These are phyloP conservation scores for Spinus pinus DNA, from an alignment of 2,797 vertebrate genomes.

Conservation along the genomic window DNA sequence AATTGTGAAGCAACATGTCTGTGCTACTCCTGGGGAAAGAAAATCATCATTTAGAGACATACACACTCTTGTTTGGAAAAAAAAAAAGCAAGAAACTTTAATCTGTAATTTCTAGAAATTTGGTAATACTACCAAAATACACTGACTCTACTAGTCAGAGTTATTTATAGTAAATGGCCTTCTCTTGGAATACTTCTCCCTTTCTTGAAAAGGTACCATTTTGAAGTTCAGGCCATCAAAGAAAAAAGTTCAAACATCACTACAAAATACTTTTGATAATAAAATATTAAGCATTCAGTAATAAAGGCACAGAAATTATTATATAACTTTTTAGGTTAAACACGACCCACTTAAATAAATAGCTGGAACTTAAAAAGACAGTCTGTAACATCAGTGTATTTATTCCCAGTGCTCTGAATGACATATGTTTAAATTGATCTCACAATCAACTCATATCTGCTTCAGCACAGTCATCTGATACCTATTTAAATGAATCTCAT, in stretches of 20 bases:
- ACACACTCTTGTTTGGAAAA: background rate
- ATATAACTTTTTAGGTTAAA: slow-evolving; percentile 69
- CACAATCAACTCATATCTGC: slow-evolving; percentile 33
- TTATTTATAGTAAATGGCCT: background rate
- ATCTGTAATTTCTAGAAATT: background rate
- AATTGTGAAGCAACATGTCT: background rate
- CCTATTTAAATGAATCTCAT: slow-evolving; percentile 45
- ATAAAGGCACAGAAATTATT: slow-evolving; percentile 65
- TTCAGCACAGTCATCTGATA: slow-evolving; percentile 50
- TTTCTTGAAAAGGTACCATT: slow-evolving; percentile 28
- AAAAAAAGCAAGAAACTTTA: background rate
- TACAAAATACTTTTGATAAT: slow-evolving; percentile 68
- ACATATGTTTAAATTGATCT: slow-evolving; percentile 45
- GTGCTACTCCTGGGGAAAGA: background rate
- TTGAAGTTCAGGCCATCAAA: slow-evolving; percentile 67
- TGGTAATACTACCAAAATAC: background rate
- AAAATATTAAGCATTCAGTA: slow-evolving; percentile 67
- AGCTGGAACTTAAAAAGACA: slow-evolving; percentile 5
- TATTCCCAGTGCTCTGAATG: slow-evolving; percentile 35
- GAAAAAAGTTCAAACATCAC: slow-evolving; percentile 66
- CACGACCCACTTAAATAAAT: slow-evolving; percentile 59
- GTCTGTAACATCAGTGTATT: slow-evolving; percentile 38
- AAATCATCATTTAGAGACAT: background rate
- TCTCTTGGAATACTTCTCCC: background rate
- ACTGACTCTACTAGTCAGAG: background rate